Base-by-base conservation (phyloP, 2,888 invertebrate species). In the Globia sparganii region DNA sequence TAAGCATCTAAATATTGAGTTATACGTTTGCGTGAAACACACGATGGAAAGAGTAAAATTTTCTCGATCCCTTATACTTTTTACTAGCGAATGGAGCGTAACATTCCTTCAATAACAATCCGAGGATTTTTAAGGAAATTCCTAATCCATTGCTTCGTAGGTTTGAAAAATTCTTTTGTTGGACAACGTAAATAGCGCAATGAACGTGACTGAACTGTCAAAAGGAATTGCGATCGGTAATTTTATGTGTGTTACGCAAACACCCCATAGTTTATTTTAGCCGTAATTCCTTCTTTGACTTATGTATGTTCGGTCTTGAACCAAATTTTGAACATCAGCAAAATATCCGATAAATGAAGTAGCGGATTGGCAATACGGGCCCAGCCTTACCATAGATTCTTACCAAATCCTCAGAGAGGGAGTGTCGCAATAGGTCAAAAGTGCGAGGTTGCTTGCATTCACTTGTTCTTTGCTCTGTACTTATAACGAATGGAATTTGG, bases 351-450 rank as follows among this genome's bases (percentile, higher is more conserved):
- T 81, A 31, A 56, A 28, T 46, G 9, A 77, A 43, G 65, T 37
- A 69, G 31, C 56, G 67, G 34, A 58, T 80, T 25, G 25, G 58
- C 43, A 80, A 46, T 68, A 62, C 58, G 15, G 21, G 18, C 61
- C 49, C 58, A 80, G 62, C 81, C 62, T 84, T 68, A 79, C 65
- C 49, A 67, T 84, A 49, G 66, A 71, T 80, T 86, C 68, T 87
- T 78, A 75, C 79, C 65, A 77, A 81, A 72, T 82, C 75, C 80
- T 83, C 56, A 40, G 46, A 46, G 69, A 83, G 71, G 67, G 72
- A 68, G 49, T 83, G 83, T 84, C 72, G 85, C 90, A 89, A 91
- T 91, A 91, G 91, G 90, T 91, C 89, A 88, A 84, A 83, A 83
- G 81, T 79, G 75, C 85, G 86, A 84, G 86, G 86, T 84, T 89